These are phyloP conservation scores for Maniola jurtina DNA, from an alignment of 1,140 invertebrate species.

Conservation along the genomic window DNA sequence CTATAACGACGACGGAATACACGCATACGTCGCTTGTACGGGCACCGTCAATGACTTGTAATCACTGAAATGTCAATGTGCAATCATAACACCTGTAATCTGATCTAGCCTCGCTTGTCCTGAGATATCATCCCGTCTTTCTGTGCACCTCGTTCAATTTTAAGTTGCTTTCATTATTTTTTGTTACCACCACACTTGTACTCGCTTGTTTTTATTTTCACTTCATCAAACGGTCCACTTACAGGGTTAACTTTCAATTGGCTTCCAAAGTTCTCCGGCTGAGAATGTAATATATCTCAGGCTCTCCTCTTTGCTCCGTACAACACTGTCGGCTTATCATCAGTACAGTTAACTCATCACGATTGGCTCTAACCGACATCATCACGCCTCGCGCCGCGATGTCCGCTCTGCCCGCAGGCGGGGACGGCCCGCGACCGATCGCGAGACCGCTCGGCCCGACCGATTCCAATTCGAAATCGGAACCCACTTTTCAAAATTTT, in stretches of 20 bases:
- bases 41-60: conserved; percentile 38
- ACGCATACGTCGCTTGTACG: conserved; percentile 14
- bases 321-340: conserved; percentile 74
- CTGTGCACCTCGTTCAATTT: conserved; percentile 77
- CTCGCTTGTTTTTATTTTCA: conserved; percentile 77
- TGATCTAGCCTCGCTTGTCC: conserved; percentile 76
- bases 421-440: conserved; percentile 23
- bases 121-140: conserved; percentile 74
- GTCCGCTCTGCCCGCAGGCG: conserved; percentile 24
- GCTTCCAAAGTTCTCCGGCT: conserved; percentile 74
- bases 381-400: conserved; percentile 40
- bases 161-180: conserved; percentile 75
- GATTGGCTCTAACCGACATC: conserved; percentile 76
- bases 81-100: conserved; percentile 73
- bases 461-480: conserved; percentile 49
- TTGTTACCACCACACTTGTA: conserved; percentile 72
- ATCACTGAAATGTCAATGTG: conserved; percentile 75
- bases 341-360: conserved; percentile 74
- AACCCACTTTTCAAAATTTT: conserved; percentile 74
- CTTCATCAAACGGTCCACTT: conserved; percentile 78
- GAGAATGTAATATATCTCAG: conserved; percentile 83
- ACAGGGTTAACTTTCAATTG: conserved; percentile 79
- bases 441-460: conserved; percentile 43
- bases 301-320: conserved; percentile 92
- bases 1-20: neutral